These are phyloP conservation scores for Melanostoma scalare DNA, from an alignment of 2,888 invertebrate species.

Conservation along the genomic window DNA sequence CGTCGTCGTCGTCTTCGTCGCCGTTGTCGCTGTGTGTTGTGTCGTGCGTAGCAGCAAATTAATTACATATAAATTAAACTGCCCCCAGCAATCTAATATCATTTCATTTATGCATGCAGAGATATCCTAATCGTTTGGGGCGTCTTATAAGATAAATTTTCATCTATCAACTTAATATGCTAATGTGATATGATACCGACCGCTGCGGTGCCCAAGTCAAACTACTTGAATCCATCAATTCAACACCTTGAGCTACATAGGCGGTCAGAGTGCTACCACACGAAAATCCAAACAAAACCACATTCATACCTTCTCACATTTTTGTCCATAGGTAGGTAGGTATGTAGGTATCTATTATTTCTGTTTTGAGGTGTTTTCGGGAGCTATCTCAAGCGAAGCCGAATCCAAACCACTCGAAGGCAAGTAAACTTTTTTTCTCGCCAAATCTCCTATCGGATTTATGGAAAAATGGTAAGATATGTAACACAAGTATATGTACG, in stretches of 20 bases:
- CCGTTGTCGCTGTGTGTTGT: not conserved
- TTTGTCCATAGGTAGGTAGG: slow-evolving; percentile 6
- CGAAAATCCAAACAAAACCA: slow-evolving; percentile 11
- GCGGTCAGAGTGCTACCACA: slow-evolving; percentile 12
- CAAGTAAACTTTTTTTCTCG: slow-evolving; percentile 36
- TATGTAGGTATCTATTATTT: slow-evolving; percentile 1
- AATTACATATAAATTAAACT: slow-evolving; percentile 68
- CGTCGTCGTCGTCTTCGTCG: too few relatives aligned
- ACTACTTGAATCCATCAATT: slow-evolving; percentile 73
- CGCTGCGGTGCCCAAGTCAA: slow-evolving; percentile 55
- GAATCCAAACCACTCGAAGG: slow-evolving; percentile 54
- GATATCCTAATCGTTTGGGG: slow-evolving; percentile 72
- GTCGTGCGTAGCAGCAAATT: slow-evolving; percentile 61
- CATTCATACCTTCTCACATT: not conserved
- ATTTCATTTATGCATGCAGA: slow-evolving; percentile 66
- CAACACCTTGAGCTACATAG: slow-evolving; percentile 73
- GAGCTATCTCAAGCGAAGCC: slow-evolving; percentile 52
- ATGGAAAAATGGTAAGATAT: not conserved
- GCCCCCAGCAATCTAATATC: slow-evolving; percentile 58
- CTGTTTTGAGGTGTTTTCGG: slow-evolving; percentile 45
- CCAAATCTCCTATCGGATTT: slow-evolving; percentile 23
- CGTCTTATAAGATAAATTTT: slow-evolving; percentile 71
- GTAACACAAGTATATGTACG: slow-evolving; percentile 12
- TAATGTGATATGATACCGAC: slow-evolving; percentile 66
- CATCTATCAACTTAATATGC: slow-evolving; percentile 72